Evolutionary conservation across 2,888 invertebrate species (phyloP), one percentile per base, ranked within the genome.

Genomic region (Steinernema hermaphroditum): DNA sequence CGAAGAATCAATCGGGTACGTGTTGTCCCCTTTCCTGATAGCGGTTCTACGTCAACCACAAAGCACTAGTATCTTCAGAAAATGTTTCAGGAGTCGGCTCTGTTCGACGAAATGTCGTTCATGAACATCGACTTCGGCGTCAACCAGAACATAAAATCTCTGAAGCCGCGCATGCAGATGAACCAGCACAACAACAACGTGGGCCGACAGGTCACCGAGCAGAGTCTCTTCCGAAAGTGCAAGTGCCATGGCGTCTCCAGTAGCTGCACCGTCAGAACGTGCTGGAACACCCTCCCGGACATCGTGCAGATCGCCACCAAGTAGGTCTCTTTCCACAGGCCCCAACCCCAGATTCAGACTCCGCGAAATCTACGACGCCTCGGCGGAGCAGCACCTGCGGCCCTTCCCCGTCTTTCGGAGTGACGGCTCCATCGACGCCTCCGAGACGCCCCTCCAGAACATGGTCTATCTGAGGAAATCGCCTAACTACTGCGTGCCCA

Each of bases 171-270:
- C 77, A 91, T 92, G n/a, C 89, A 91, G 74, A 91, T 92, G 80
- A 93, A 93, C 87, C 89, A 92, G 83, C 92, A 93, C 87, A 93
- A 93, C 87, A 91, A 91, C 85, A 90, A 91, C 71, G 92, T 92
- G 32, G 93, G 93, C 68, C 89, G 93, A 12, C 44, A 74, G 71
- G 90, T 91, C 73, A 91, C 92, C 75, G 88, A 89, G 57, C 89
- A 90, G 77, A 91, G 90, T 78, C 85, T 91, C 74, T 88, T 88
- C 57, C 89, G 90, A 83, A 90, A 92, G 86, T 93, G 93, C 89
- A 93, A 93, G 85, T 93, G 93, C 83, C 93, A 93, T 88, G 93
- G 93, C 44, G 92, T 93, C 73, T 92, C 92, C 16, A 92, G 92
- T 0, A 92, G 93, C 70, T 93, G 93, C 87, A 92, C 91, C 80